These are phyloP conservation scores for Camponotus floridanus DNA, from an alignment of 1,140 invertebrate genomes.

Conservation along the genomic window DNA sequence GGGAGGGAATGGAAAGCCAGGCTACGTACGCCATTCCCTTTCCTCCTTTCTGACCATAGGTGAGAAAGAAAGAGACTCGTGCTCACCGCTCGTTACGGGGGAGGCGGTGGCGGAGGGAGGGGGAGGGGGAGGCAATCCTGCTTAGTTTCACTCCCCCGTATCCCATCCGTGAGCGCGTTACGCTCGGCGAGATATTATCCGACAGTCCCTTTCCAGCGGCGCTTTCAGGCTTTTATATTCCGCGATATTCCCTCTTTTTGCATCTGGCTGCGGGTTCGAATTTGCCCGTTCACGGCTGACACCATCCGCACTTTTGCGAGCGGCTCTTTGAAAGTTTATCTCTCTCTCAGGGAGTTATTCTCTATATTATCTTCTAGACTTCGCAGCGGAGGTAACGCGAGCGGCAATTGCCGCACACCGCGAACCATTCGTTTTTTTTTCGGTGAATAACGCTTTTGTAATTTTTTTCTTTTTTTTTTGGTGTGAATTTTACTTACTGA, in stretches of 20 bases:
- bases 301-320: neutral
- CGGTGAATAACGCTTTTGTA: neutral
- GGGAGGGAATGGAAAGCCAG: constrained; percentile 55
- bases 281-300: neutral
- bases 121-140: constrained; percentile 14
- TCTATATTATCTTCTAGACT: constrained; percentile 14
- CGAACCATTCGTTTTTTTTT: constrained; percentile 20
- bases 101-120: too few relatives aligned
- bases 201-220: constrained; percentile 12
- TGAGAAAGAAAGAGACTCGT: constrained; percentile 61
- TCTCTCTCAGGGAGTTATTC: neutral
- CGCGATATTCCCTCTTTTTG: constrained; percentile 45
- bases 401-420: neutral
- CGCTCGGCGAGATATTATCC: constrained; percentile 52
- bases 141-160: constrained; percentile 56
- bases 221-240: constrained; percentile 54
- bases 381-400: neutral
- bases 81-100: constrained; percentile 63
- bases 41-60: constrained; percentile 50
- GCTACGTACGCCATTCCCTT: neutral
- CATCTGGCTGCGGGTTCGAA: constrained; percentile 44
- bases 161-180: constrained; percentile 26
- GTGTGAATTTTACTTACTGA: neutral
- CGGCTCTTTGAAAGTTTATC: constrained; percentile 20
- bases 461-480: too few relatives aligned